Conservation (phyloP, 2,113 vertebrate species). For the Cariama cristata region DNA sequence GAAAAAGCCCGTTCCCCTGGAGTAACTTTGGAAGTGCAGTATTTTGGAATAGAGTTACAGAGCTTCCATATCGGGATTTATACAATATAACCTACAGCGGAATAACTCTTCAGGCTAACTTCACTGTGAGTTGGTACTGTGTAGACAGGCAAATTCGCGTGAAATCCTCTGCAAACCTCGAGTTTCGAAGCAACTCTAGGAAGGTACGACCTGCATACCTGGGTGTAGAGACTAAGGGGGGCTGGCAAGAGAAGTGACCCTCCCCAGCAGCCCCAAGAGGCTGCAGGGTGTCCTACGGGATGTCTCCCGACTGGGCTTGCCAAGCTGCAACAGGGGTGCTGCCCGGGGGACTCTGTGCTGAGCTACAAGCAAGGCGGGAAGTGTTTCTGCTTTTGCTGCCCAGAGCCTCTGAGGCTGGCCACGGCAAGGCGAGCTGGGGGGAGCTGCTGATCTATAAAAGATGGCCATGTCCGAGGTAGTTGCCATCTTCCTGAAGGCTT, state of each 20-base stretch:
- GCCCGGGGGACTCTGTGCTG: background rate
- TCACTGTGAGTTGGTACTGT: background rate
- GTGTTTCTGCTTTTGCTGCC: background rate
- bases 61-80: background rate
- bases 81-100: background rate
- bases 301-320: background rate
- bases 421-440: background rate
- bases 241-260: background rate
- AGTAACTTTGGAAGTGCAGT: background rate
- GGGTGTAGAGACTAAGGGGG: background rate
- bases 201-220: background rate
- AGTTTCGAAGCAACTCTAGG: background rate
- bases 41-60: background rate
- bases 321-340: background rate
- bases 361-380: background rate
- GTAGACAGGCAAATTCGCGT: background rate
- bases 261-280: background rate
- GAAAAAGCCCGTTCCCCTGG: background rate
- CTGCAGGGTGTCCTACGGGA: background rate
- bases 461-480: background rate
- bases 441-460: background rate
- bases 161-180: background rate
- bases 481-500: background rate
- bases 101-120: background rate
- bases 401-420: background rate